phyloP scores from a whole-genome alignment of 2,797 vertebrate genomes.

The Echeneis naucrates region DNA sequence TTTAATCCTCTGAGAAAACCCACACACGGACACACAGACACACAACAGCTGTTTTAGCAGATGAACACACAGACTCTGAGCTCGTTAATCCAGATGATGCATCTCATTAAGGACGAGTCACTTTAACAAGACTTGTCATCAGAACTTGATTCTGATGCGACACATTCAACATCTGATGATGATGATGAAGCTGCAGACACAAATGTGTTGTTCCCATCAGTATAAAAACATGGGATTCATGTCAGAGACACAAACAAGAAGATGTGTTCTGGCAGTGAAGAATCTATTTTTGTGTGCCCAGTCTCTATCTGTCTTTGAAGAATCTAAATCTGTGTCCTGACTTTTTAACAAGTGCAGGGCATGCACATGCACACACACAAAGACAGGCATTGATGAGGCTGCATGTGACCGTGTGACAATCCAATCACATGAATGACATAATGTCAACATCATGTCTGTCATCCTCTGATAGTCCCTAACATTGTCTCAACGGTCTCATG shows the following conservation, averaged over 20 bases:
- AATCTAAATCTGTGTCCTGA: conserved; percentile 4
- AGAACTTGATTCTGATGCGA: conserved; percentile 10
- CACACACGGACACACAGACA: too few relatives aligned
- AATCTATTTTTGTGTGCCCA: not conserved
- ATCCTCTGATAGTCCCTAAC: too few relatives aligned
- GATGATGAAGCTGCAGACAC: too few relatives aligned
- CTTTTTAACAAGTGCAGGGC: conserved; percentile 43
- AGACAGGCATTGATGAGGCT: conserved; percentile 44
- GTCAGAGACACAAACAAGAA: too few relatives aligned
- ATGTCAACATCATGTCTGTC: conserved; percentile 25
- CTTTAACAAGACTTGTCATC: conserved; percentile 10
- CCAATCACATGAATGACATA: conserved; percentile 65
- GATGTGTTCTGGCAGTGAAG: not conserved
- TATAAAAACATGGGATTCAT: too few relatives aligned
- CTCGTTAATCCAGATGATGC: conserved; percentile 34
- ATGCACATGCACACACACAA: conserved; percentile 30
- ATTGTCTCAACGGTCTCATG: not conserved
- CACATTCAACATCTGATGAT: too few relatives aligned
- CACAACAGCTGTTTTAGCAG: conserved; percentile 45
- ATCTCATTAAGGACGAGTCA: conserved; percentile 10
- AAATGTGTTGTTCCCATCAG: too few relatives aligned
- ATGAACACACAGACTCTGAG: conserved; percentile 38
- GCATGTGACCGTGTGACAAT: conserved; percentile 72
- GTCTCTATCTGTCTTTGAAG: conserved; percentile 39
- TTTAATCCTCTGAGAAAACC: not conserved